Conservation (phyloP, 2,888 invertebrate species). For the Iphiclides podalirius region DNA sequence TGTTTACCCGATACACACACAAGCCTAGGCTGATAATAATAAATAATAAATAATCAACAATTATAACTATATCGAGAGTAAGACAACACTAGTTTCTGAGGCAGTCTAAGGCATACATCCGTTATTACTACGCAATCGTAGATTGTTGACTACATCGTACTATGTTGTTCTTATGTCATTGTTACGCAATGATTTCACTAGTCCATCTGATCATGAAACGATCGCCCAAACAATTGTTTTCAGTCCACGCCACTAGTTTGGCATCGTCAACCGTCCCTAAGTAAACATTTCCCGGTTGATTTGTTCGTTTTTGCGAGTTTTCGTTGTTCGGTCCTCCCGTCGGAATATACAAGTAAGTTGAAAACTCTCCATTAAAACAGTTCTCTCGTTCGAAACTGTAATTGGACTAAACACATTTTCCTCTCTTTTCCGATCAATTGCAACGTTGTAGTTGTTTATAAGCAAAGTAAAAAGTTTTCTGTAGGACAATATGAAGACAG, state of each 20-base stretch:
- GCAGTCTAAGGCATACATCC: too few relatives aligned
- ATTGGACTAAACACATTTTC: slow-evolving; percentile 8
- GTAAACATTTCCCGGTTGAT: not conserved
- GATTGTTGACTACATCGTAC: not conserved
- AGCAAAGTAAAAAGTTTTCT: slow-evolving; percentile 2
- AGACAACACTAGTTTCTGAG: too few relatives aligned
- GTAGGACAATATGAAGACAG: not conserved
- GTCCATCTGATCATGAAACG: too few relatives aligned
- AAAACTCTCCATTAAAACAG: not conserved
- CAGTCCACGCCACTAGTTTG: too few relatives aligned
- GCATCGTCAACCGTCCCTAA: not conserved
- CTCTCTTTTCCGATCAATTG: slow-evolving; percentile 8
- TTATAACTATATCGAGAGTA: too few relatives aligned
- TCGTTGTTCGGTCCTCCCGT: not conserved
- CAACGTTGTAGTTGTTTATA: slow-evolving; percentile 3
- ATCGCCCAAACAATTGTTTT: too few relatives aligned
- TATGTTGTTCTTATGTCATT: not conserved
- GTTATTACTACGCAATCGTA: too few relatives aligned
- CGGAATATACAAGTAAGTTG: slow-evolving; percentile 8
- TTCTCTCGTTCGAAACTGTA: not conserved
- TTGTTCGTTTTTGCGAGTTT: not conserved
- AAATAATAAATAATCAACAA: too few relatives aligned
- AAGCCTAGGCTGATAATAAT: too few relatives aligned
- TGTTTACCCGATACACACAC: too few relatives aligned
- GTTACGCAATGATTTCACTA: not conserved